phyloP scores from a whole-genome alignment of 1,140 invertebrate species.

The Pygmarrhopalites habei region DNA sequence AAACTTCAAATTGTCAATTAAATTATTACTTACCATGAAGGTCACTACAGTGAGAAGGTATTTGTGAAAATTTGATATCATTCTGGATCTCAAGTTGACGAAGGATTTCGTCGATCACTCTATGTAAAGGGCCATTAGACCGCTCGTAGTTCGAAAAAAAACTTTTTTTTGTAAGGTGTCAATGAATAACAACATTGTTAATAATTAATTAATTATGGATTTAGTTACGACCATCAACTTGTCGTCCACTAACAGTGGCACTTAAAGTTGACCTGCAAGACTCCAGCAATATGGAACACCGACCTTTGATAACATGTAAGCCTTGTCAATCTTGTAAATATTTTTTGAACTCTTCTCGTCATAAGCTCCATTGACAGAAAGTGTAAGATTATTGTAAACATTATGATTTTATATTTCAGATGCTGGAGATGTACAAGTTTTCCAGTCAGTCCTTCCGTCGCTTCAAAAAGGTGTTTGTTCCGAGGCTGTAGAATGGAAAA shows the following conservation, averaged over 20 bases:
- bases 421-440: conserved; percentile 79
- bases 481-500: conserved; percentile 81
- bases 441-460: conserved; percentile 68
- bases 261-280: not conserved
- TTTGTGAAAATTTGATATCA: not conserved
- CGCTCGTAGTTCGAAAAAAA: no score
- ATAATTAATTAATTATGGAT: not conserved
- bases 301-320: conserved; percentile 29
- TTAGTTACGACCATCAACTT: no score
- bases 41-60: not conserved
- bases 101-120: no score
- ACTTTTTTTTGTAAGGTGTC: no score
- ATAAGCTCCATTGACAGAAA: not conserved
- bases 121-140: no score
- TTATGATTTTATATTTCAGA: conserved; percentile 50
- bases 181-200: no score
- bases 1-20: no score
- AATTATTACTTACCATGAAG: not conserved
- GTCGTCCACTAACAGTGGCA: no score
- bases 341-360: not conserved
- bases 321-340: not conserved
- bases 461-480: conserved; percentile 70
- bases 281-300: conserved; percentile 20
- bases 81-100: no score
- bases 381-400: not conserved